Evolutionary conservation across 2,113 vertebrate genomes (phyloP).

Genomic region (Myodes glareolus): DNA sequence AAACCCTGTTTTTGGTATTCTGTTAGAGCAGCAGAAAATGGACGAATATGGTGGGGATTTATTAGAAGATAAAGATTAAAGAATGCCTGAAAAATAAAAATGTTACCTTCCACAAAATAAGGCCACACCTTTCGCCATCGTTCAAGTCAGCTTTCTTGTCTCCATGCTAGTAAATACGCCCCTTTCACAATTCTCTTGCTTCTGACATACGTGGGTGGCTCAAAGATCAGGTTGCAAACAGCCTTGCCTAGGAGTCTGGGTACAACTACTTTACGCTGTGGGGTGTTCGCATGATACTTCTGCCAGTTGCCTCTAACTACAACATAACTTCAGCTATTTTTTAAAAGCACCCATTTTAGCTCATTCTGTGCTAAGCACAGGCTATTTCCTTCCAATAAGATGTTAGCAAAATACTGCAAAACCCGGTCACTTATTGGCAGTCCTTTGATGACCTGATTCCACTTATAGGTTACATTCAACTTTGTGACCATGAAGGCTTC

Average conservation of each 20-base stretch:
- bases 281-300: background rate
- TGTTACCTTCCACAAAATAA: background rate
- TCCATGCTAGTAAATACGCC: background rate
- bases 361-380: background rate
- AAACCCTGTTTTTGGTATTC: background rate
- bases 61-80: background rate
- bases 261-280: background rate
- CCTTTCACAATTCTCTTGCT: background rate
- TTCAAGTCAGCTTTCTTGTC: background rate
- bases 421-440: background rate
- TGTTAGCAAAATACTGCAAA: background rate
- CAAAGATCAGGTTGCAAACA: background rate
- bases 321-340: background rate
- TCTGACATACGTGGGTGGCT: background rate
- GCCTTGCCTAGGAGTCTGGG: background rate
- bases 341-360: slow-evolving; percentile 27
- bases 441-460: background rate
- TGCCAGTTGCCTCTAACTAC: background rate
- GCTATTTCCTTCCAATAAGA: slow-evolving; percentile 3
- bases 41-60: background rate
- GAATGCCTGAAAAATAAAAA: slow-evolving; percentile 22
- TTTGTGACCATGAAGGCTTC: background rate
- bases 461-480: background rate
- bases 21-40: background rate
- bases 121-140: background rate